Percentiles rank a stretch among this genome's conserved stretches.
Evolutionary conservation across 2,888 invertebrate species (phyloP).

Genomic region (Tiphia femorata): DNA sequence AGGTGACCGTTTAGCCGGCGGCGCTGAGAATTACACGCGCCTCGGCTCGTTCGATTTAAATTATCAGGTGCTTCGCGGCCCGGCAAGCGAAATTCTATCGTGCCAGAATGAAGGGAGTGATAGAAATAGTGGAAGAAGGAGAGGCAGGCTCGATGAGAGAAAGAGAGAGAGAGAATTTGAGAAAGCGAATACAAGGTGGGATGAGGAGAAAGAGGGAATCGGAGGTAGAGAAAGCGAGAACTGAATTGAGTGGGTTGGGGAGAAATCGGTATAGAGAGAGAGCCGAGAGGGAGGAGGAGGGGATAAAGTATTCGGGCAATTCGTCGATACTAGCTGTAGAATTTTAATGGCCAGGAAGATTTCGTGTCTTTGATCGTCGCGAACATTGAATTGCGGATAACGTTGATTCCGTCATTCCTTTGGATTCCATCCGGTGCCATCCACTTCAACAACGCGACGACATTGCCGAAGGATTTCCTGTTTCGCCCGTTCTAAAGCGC

Average conservation of each 20-base stretch:
- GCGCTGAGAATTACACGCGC: slow-evolving; percentile 41
- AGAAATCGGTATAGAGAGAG: too few species aligned
- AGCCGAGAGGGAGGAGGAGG: not conserved
- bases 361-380: slow-evolving; percentile 16
- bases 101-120: slow-evolving; percentile 2
- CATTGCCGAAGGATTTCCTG: not conserved
- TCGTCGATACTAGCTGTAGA: slow-evolving; percentile 18
- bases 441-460: not conserved
- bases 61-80: slow-evolving; percentile 46
- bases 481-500: too few species aligned
- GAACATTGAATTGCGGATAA: slow-evolving; percentile 11
- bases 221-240: not conserved
- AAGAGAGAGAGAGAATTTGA: not conserved
- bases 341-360: slow-evolving; percentile 27
- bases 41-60: slow-evolving; percentile 51
- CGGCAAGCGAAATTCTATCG: slow-evolving; percentile 36
- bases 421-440: not conserved
- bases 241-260: not conserved
- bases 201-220: not conserved
- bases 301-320: slow-evolving; percentile 5
- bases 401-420: slow-evolving; percentile 6
- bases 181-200: not conserved
- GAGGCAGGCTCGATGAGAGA: not conserved
- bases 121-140: slow-evolving; percentile 3
- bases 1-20: slow-evolving; percentile 42